Evolutionary conservation across 2,888 invertebrate genomes (phyloP).

Genomic region (Drosophila vallismaia): DNA sequence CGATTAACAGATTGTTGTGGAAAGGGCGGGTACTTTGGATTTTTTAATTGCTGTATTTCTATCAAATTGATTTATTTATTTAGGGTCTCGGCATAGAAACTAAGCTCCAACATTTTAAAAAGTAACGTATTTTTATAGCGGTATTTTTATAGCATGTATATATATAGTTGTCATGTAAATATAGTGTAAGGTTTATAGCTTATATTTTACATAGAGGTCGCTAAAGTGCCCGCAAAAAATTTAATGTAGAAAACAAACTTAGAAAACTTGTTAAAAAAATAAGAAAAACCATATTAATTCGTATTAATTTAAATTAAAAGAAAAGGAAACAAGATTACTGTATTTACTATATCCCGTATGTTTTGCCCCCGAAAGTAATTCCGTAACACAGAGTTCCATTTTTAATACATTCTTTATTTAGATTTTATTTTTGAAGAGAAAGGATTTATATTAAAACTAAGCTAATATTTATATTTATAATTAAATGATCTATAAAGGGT

Average conservation of each 20-base stretch:
- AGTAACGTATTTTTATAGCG: conserved; percentile 3
- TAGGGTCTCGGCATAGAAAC: background rate
- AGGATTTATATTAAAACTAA: conserved; percentile 41
- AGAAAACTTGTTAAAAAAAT: background rate
- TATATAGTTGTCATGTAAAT: conserved; percentile 1
- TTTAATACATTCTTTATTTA: conserved; percentile 36
- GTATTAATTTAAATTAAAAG: too few species aligned
- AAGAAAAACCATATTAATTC: too few species aligned
- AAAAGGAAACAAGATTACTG: too few species aligned
- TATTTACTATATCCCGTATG: too few species aligned
- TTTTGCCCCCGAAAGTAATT: background rate
- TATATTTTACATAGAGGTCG: background rate
- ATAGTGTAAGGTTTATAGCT: background rate
- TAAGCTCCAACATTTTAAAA: background rate
- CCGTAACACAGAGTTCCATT: background rate
- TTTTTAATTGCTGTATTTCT: background rate
- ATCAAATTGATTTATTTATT: background rate
- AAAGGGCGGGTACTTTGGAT: conserved; percentile 8
- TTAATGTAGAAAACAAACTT: background rate
- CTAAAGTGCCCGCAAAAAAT: background rate
- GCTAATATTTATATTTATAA: conserved; percentile 36
- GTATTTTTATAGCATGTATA: background rate
- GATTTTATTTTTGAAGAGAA: conserved; percentile 17
- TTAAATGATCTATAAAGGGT: conserved; percentile 62
- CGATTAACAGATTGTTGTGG: conserved; percentile 48